These are phyloP conservation scores for Platycercus adscitus DNA, from an alignment of 2,113 vertebrate genomes.

Conservation along the genomic window DNA sequence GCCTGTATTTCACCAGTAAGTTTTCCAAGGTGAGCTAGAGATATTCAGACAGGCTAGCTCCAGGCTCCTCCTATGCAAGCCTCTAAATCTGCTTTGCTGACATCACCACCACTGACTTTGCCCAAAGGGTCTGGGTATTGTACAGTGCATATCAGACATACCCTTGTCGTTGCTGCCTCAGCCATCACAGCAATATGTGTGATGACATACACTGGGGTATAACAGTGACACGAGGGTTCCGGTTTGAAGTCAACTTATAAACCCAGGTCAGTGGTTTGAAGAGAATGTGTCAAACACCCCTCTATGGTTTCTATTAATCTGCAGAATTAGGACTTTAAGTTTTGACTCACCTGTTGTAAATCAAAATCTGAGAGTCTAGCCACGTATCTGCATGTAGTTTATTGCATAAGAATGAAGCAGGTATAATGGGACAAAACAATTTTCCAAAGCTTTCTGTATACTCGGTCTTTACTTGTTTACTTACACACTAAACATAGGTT, in stretches of 20 bases:
- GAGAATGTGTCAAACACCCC: background rate
- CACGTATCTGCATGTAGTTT: background rate
- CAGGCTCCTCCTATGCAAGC: background rate
- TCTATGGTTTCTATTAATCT: background rate
- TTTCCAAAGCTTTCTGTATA: background rate
- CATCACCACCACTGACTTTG: background rate
- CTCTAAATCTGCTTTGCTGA: background rate
- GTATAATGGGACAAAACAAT: fast-evolving
- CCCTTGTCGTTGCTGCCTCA: background rate
- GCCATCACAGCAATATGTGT: fast-evolving
- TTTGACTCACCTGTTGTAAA: background rate
- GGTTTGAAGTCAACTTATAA: background rate
- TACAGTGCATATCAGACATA: fast-evolving
- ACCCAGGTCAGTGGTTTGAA: background rate
- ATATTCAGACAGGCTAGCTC: background rate
- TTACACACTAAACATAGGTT: background rate
- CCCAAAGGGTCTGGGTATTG: background rate
- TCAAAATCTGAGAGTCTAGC: background rate
- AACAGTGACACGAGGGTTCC: background rate
- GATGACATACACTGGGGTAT: background rate
- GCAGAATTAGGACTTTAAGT: background rate
- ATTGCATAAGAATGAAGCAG: background rate
- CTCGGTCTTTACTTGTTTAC: background rate
- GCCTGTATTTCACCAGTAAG: fast-evolving
- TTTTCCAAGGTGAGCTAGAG: background rate